These are phyloP conservation scores for Podarcis siculus DNA, from an alignment of 2,797 vertebrate genomes.

Conservation along the genomic window DNA sequence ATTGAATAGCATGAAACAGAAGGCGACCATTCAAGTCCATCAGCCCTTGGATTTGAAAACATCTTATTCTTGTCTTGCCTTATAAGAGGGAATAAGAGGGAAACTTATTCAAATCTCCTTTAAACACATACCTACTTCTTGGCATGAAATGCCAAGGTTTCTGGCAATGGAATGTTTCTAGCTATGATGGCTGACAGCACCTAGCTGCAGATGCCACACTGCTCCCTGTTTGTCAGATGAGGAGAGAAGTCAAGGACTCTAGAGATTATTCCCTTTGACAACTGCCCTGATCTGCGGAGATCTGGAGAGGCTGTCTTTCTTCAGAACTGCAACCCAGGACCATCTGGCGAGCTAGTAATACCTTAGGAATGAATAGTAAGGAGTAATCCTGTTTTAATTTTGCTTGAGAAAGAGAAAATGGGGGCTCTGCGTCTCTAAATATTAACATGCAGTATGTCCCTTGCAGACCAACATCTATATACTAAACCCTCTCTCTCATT, in stretches of 20 bases:
- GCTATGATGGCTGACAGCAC: background rate
- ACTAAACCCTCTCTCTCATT: background rate
- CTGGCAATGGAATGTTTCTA: background rate
- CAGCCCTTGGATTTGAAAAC: background rate
- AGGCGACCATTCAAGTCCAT: background rate
- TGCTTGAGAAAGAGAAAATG: background rate
- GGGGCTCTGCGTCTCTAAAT: background rate
- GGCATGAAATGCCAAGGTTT: background rate
- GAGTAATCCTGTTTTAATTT: background rate
- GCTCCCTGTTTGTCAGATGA: background rate
- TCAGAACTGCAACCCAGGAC: background rate
- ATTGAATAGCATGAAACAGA: background rate
- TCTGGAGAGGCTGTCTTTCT: background rate
- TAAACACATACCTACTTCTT: background rate
- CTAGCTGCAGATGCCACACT: background rate
- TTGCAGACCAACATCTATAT: background rate
- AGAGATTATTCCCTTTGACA: conserved; percentile 1
- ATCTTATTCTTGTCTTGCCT: background rate
- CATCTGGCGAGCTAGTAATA: background rate
- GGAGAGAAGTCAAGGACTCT: background rate
- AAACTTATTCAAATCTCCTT: background rate
- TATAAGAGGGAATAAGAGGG: no score
- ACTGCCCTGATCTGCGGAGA: background rate
- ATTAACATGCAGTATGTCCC: background rate
- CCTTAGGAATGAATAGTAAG: background rate